Percentiles rank a stretch among this genome's conserved stretches.
Evolutionary conservation across 2,888 invertebrate genomes (phyloP).

Genomic region (Achlya flavicornis): DNA sequence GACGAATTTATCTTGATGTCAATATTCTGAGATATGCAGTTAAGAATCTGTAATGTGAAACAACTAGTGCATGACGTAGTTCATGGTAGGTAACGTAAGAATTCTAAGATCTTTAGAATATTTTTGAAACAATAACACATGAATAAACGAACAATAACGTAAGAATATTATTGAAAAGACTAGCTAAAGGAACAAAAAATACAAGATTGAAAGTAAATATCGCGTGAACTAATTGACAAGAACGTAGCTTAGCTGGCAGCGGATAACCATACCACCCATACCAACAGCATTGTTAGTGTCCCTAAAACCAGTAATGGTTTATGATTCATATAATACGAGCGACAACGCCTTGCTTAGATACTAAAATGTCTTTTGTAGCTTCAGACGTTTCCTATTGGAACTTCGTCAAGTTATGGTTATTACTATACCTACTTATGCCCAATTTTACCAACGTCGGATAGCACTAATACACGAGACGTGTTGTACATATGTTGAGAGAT

Average conservation of each 20-base stretch:
- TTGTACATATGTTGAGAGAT: no score
- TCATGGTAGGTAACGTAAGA: no score
- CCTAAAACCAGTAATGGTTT: conserved; percentile 43
- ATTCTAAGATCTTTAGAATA: no score
- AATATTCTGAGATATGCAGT: no score
- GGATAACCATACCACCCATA: conserved; percentile 35
- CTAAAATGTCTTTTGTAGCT: conserved; percentile 45
- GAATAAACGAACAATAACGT: no score
- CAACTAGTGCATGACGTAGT: no score
- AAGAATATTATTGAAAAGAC: no score
- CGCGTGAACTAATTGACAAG: not conserved
- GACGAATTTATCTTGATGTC: no score
- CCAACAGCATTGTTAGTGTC: conserved; percentile 18
- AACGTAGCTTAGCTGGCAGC: conserved; percentile 12
- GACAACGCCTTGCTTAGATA: conserved; percentile 54
- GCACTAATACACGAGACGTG: no score
- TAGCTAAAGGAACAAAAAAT: not conserved
- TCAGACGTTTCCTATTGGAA: conserved; percentile 20
- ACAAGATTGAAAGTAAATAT: not conserved
- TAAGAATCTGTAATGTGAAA: no score
- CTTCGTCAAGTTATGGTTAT: conserved; percentile 16
- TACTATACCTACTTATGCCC: not conserved
- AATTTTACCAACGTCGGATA: no score
- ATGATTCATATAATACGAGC: conserved; percentile 41
- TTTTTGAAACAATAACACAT: no score